Percentiles rank a stretch among this genome's conserved stretches.
phyloP scores from a whole-genome alignment of 92 coral and sea anemone genomes.

The Parazoanthus darwini region DNA sequence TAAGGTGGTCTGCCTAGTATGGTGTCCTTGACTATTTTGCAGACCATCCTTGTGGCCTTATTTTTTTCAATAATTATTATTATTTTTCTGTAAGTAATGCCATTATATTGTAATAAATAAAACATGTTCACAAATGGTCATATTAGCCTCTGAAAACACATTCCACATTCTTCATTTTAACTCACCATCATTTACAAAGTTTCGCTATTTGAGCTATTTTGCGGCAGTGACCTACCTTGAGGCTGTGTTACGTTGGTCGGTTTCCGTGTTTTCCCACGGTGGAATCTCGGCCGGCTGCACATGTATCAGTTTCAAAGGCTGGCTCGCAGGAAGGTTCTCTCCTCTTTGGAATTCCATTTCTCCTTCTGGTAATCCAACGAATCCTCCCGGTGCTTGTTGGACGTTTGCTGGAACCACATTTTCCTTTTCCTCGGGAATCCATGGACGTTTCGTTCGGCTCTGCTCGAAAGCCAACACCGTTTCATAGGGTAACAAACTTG shows the following conservation, averaged over 20 bases:
- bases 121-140: too few relatives aligned
- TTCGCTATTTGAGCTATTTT: too few relatives aligned
- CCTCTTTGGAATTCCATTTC: background rate
- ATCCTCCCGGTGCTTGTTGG: background rate
- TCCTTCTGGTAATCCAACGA: background rate
- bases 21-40: too few relatives aligned
- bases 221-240: slow-evolving; percentile 6
- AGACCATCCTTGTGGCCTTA: too few relatives aligned
- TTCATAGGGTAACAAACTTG: slow-evolving; percentile 67
- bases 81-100: too few relatives aligned
- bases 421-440: slow-evolving; percentile 30
- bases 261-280: background rate
- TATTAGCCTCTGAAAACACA: too few relatives aligned
- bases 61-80: too few relatives aligned
- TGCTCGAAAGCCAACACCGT: slow-evolving; percentile 63
- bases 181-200: too few relatives aligned
- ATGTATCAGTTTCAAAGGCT: slow-evolving; percentile 21
- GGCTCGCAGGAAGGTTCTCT: background rate
- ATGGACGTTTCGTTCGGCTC: slow-evolving; percentile 6
- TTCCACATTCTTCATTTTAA: background rate
- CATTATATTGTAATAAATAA: too few relatives aligned
- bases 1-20: too few relatives aligned
- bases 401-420: background rate
- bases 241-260: background rate
- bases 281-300: slow-evolving; percentile 10